Percentiles rank a stretch among this genome's conserved stretches.
phyloP scores from a whole-genome alignment of 2,113 vertebrate genomes.

The Loxodonta africana region DNA sequence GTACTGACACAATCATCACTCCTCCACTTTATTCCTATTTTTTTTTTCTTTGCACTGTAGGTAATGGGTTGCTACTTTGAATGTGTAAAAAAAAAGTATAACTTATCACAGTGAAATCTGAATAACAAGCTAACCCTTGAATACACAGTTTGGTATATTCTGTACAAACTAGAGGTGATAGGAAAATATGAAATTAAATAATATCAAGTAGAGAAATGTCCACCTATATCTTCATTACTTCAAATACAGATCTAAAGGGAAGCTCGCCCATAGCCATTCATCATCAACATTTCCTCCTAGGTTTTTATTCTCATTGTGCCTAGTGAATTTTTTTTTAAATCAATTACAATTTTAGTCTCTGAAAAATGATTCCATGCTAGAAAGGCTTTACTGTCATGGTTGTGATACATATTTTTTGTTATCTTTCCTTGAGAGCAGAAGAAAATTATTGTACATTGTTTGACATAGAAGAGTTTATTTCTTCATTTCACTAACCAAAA shows the following conservation, averaged over 20 bases:
- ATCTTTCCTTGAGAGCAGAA: constrained; percentile 26
- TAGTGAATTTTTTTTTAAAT: constrained; percentile 19
- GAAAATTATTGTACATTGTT: constrained; percentile 53
- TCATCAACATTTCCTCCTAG: neutral
- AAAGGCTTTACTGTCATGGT: constrained; percentile 51
- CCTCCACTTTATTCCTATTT: neutral
- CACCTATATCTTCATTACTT: neutral
- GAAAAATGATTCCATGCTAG: constrained; percentile 58
- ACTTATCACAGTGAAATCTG: neutral
- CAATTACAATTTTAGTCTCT: constrained; percentile 52
- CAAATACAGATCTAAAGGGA: neutral
- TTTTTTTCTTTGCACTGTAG: neutral
- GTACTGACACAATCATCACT: neutral
- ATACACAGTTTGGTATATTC: neutral
- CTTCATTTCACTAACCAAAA: constrained; percentile 46
- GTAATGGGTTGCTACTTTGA: neutral
- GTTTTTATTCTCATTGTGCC: neutral
- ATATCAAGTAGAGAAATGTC: neutral
- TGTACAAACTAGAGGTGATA: neutral
- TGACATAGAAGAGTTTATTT: constrained; percentile 71
- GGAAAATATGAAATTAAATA: constrained; percentile 13
- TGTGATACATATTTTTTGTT: constrained; percentile 43
- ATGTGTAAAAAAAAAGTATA: neutral
- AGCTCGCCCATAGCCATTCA: neutral
- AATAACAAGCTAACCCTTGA: neutral